Base-by-base conservation (phyloP, 2,113 vertebrate species). In the Leuciscus idus region DNA sequence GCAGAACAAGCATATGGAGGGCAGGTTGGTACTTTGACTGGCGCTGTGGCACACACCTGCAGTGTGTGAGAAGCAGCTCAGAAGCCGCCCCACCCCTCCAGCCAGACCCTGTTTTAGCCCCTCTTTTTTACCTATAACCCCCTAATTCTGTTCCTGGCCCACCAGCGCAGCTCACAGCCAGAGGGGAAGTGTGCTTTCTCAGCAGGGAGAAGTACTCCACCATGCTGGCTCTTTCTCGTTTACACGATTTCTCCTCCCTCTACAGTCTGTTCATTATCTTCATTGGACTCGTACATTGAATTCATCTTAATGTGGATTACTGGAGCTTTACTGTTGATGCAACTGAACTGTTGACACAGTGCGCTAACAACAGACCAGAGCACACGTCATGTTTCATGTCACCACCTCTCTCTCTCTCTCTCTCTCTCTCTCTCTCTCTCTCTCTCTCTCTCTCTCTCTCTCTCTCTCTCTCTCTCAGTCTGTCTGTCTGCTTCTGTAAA, bases 1-100 rank as follows among this genome's bases (percentile, higher is more conserved):
- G 0, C 87, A 92, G 93, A 86, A 93, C 91, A 87, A 94, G 94
- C 95, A 95, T 96, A 95, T 95, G 96, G 95, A 92, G 91, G 94
- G 94, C 94, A 96, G 95, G 94, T 94, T 94, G 95, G 93, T 91
- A 91, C 90, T 95, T 95, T 95, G 95, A 94, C 95, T 94, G 92
- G 91, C 91, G 90, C 91, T 84, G 61, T 87, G 89, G 90, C 6
- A 87, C 92, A 91, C 96, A 96, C 95, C 95, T 96, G 96, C 94
- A 91, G 91, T 90, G 93, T 90, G 89, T 23, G 55, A 57, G 55
- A 57, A 57, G 94, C 89, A 91, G 90, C 85, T 81, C 86, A 94
- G 93, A 82, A 81, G 55, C 19, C 3, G 48, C 61, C 33, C 66
- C 85, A 17, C 68, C 86, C 28, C 52, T 76, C 81, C 21, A 81